phyloP scores from a whole-genome alignment of 2,113 vertebrate species.

The Bucco capensis region DNA sequence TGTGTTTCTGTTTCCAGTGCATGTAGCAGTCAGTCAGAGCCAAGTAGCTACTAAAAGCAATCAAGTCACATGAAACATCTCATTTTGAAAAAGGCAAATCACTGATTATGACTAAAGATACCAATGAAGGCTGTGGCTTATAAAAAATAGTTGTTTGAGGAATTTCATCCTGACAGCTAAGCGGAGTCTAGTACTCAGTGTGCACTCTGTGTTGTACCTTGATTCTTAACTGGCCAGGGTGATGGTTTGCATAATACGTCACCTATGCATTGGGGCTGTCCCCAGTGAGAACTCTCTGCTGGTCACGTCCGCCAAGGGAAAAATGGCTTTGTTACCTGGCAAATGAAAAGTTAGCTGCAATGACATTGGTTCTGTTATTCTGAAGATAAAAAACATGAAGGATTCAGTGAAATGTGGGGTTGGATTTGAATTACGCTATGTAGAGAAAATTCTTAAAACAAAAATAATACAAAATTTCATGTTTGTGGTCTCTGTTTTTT shows the following conservation, averaged over 20 bases:
- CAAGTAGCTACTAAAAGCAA: slow-evolving; percentile 20
- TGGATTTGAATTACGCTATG: not conserved
- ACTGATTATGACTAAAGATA: not conserved
- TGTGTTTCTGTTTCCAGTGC: slow-evolving; percentile 19
- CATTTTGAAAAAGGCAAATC: not conserved
- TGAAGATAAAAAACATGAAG: not conserved
- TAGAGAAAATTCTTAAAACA: not conserved
- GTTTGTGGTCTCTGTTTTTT: not conserved
- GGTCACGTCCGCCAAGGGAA: not conserved
- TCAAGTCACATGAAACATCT: not conserved
- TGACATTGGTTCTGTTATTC: not conserved
- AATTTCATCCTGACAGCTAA: not conserved
- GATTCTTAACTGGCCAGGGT: not conserved
- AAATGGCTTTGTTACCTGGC: not conserved
- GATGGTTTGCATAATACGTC: not conserved
- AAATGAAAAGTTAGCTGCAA: not conserved
- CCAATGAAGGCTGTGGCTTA: not conserved
- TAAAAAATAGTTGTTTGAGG: not conserved
- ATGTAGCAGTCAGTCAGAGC: not conserved
- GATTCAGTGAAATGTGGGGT: not conserved
- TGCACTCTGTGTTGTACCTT: not conserved
- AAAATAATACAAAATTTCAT: not conserved
- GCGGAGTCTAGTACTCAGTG: not conserved
- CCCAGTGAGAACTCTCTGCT: not conserved
- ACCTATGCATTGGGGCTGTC: accelerated